Conservation (phyloP, 2,888 invertebrate genomes). For the Lamproptera curius region DNA sequence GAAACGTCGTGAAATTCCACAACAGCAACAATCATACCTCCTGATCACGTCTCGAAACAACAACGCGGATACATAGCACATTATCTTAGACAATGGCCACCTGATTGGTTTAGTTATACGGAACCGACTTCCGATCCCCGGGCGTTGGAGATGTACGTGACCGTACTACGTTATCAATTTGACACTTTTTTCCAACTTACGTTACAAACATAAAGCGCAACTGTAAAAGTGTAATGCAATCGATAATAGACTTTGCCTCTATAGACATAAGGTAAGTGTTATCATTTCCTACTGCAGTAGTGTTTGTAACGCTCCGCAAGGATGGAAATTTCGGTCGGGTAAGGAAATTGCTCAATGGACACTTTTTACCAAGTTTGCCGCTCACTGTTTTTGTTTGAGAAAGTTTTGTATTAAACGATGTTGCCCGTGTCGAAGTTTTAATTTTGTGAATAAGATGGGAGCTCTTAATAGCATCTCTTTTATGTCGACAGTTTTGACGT, state of each 20-base stretch:
- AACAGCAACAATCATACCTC: constrained; percentile 9
- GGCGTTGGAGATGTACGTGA: constrained; percentile 51
- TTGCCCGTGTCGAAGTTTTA: constrained; percentile 2
- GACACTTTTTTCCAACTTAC: constrained; percentile 43
- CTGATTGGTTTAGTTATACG: constrained; percentile 72
- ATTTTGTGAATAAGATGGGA: neutral
- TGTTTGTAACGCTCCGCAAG: constrained; percentile 11
- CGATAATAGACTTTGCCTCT: neutral
- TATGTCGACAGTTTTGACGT: neutral
- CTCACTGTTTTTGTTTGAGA: constrained; percentile 16
- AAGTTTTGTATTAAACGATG: constrained; percentile 5
- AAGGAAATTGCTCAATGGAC: constrained; percentile 19
- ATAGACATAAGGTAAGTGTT: neutral
- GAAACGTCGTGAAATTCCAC: constrained; percentile 13
- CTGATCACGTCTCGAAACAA: constrained; percentile 30
- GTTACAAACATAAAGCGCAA: too few species aligned
- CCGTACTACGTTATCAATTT: constrained; percentile 51
- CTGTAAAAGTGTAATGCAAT: too few species aligned
- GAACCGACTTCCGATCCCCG: constrained; percentile 56
- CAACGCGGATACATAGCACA: constrained; percentile 41
- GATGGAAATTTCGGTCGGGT: constrained; percentile 16
- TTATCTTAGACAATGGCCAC: constrained; percentile 59
- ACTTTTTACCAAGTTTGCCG: constrained; percentile 14
- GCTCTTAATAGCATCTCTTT: neutral
- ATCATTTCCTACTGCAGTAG: neutral